Evolutionary conservation across 2,797 vertebrate species (phyloP), one percentile per base, ranked within the genome.

Genomic region (Carduelis carduelis): DNA sequence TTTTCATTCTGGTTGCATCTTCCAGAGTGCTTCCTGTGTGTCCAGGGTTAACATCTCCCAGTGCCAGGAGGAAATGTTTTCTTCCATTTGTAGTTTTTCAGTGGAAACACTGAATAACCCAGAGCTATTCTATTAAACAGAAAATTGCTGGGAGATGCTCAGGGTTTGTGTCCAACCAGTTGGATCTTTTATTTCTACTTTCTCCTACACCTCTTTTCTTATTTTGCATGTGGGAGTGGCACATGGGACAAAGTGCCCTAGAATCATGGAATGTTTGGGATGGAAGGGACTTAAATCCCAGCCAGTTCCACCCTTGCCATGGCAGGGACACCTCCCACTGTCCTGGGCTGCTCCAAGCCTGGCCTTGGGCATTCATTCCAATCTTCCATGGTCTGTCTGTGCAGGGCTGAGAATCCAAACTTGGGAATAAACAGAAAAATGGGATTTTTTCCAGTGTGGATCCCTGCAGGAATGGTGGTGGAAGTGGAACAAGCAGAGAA

Each of bases 211-310:
- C 0, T 34, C 0, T 59, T 85, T 83, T 82, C 57, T 90, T 49
- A 23, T 2, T 88, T 76, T 46, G 12, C 27, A 6, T 0, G 0
- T 50, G 57, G 32, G 41, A 87, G 14, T 9, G 26, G 41, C 65
- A 39, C 2, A 4, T 9, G 14, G 50, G 75, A 24, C 61, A 43
- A 28, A 55, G 22, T 47, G 35, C 47, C 47, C 5, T 1, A 3
- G 9, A 41, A 23, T 46, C 14, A 6, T 41, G 26, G 68, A 34
- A 32, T 80, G 21, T 81, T 68, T 81, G 34, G 47, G 53, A 9
- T 47, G 53, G 8, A 53, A 53, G 12, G 47, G 34, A 1, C 3
- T 47, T 27, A 13, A 66, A 66, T 37, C 30, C 30, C 61, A 52
- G 6, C 30, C 18, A 14, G 4, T 34, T 0, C 65, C 46, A 46